phyloP scores from a whole-genome alignment of 2,113 vertebrate genomes.

The Halichoeres trimaculatus region DNA sequence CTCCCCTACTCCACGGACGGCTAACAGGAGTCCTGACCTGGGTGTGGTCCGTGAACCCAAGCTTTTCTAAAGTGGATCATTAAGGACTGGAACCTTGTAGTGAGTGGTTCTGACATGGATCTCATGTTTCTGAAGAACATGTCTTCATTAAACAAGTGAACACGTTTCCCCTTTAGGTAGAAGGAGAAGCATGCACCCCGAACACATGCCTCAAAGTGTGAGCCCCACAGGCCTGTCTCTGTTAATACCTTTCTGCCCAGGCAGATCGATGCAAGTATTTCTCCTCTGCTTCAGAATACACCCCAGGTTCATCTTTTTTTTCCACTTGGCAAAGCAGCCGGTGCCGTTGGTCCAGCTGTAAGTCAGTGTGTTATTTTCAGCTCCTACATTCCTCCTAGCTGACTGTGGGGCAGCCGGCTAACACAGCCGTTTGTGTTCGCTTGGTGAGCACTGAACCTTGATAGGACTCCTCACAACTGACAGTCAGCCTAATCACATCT shows the following conservation, averaged over 20 bases:
- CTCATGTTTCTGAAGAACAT: conserved; percentile 4
- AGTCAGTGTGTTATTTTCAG: conserved; percentile 67
- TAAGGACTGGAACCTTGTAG: not conserved
- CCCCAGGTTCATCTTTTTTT: conserved; percentile 37
- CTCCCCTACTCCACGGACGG: too few relatives aligned
- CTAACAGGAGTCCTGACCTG: too few relatives aligned
- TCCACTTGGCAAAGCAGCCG: conserved; percentile 46
- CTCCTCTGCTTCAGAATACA: conserved; percentile 62
- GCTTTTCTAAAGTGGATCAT: not conserved
- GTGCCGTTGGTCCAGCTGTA: conserved; percentile 49
- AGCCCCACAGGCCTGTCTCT: conserved; percentile 67
- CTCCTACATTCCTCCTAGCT: conserved; percentile 54
- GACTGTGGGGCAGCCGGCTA: conserved; percentile 52
- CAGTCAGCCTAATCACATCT: conserved; percentile 79
- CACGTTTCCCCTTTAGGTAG: conserved; percentile 7
- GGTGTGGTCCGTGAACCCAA: too few relatives aligned
- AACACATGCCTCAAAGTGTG: conserved; percentile 60
- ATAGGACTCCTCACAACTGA: conserved; percentile 72
- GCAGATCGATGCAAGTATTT: conserved; percentile 73
- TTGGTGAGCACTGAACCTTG: conserved; percentile 65
- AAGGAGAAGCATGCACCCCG: conserved; percentile 30
- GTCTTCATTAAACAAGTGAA: conserved; percentile 17
- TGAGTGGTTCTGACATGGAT: not conserved
- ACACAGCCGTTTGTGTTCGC: conserved; percentile 61
- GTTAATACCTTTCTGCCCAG: conserved; percentile 51